Conservation (phyloP, 2,797 vertebrate species). For the Remorina albescens region DNA sequence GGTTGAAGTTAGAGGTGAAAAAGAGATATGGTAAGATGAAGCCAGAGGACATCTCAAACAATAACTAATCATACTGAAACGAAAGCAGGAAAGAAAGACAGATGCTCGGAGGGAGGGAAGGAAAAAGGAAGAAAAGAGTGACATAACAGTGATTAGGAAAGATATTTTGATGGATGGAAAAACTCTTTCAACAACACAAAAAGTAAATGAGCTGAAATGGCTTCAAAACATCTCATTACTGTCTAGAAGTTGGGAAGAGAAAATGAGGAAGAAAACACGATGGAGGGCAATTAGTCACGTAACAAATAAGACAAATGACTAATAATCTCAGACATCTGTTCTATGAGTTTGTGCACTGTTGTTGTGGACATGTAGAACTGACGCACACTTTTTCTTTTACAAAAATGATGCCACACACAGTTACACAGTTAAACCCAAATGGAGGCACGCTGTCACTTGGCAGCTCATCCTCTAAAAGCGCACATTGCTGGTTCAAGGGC, state of each 20-base stretch:
- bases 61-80: not conserved
- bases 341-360: not conserved
- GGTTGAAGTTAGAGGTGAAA: not conserved
- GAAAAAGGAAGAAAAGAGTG: not conserved
- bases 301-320: not conserved
- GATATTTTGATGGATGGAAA: not conserved
- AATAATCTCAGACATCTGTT: constrained; percentile 2
- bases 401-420: not conserved
- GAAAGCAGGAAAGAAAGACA: not conserved
- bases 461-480: constrained; percentile 46
- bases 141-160: not conserved
- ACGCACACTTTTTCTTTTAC: not conserved
- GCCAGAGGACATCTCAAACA: not conserved
- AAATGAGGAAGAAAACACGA: not conserved
- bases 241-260: not conserved
- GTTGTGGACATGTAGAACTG: not conserved
- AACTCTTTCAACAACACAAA: not conserved
- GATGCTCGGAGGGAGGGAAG: not conserved
- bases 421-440: constrained; percentile 28
- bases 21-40: not conserved
- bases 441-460: constrained; percentile 42
- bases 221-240: not conserved
- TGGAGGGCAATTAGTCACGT: not conserved
- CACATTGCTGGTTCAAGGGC: constrained; percentile 38
- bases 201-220: not conserved